Conservation (phyloP, 2,113 vertebrate genomes). For the Rhabdomys dilectus region DNA sequence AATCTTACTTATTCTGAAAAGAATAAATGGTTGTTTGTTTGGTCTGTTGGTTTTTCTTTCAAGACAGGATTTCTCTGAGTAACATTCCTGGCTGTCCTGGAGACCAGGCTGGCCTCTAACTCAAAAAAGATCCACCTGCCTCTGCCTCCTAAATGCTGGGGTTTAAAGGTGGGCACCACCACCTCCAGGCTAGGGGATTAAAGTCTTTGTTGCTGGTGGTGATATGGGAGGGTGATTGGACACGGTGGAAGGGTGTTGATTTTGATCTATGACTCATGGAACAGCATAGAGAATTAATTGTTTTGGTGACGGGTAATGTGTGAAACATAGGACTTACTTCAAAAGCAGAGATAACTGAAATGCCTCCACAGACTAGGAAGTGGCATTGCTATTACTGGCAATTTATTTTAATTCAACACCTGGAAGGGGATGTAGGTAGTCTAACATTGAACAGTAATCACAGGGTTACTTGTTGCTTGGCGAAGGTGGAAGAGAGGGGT, state of each 20-base stretch:
- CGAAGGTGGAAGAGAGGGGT: not conserved
- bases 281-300: slow-evolving; percentile 4
- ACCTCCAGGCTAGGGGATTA: not conserved
- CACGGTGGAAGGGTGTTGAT: not conserved
- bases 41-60: too few species aligned
- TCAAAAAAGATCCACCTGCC: not conserved
- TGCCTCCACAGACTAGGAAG: not conserved
- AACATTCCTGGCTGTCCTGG: too few species aligned
- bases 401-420: not conserved
- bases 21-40: not conserved
- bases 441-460: not conserved
- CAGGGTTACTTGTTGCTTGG: not conserved
- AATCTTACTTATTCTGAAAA: slow-evolving; percentile 44
- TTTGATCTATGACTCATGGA: slow-evolving; percentile 23
- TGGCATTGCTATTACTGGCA: not conserved
- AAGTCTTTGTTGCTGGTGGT: not conserved
- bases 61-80: not conserved
- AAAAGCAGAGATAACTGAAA: slow-evolving; percentile 24
- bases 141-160: not conserved
- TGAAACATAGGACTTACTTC: not conserved
- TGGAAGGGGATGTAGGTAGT: not conserved
- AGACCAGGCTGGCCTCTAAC: not conserved
- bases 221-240: not conserved
- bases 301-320: not conserved
- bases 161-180: not conserved